Percentiles rank a stretch among this genome's conserved stretches.
Conservation (phyloP, 1,140 invertebrate species). For the Daktulosphaira vitifoliae region DNA sequence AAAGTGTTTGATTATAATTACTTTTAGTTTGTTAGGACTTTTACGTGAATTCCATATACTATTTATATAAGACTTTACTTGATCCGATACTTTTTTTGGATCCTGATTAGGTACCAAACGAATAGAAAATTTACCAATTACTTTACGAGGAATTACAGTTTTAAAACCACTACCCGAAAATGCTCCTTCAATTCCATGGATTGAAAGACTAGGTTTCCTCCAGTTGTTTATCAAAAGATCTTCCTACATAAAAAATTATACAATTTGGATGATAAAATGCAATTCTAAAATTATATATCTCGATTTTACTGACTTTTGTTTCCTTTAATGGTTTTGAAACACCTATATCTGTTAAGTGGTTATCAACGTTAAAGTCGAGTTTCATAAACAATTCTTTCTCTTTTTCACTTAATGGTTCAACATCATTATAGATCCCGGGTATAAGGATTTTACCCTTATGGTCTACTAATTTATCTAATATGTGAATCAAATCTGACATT, state of each 20-base stretch:
- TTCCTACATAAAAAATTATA: constrained; percentile 43
- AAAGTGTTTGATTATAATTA: constrained; percentile 42
- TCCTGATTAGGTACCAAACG: constrained; percentile 87
- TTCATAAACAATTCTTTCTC: constrained; percentile 71
- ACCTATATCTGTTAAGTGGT: constrained; percentile 67
- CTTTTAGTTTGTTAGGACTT: constrained; percentile 79
- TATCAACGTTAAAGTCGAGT: constrained; percentile 83
- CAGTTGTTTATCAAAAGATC: constrained; percentile 80
- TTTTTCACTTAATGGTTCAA: constrained; percentile 59
- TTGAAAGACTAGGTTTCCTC: constrained; percentile 78
- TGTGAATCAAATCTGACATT: constrained; percentile 77
- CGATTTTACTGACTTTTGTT: constrained; percentile 45
- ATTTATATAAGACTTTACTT: constrained; percentile 63
- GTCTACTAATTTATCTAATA: constrained; percentile 75
- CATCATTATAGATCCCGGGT: constrained; percentile 69
- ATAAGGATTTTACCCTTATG: constrained; percentile 74
- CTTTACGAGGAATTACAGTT: constrained; percentile 91
- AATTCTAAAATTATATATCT: not conserved
- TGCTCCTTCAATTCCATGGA: constrained; percentile 90
- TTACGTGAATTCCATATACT: constrained; percentile 58
- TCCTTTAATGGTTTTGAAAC: constrained; percentile 61
- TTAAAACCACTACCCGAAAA: constrained; percentile 87
- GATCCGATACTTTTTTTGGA: constrained; percentile 63
- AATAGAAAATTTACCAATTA: constrained; percentile 93
- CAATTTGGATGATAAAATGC: not conserved